Conservation (phyloP, 2,113 vertebrate species). For the Rissa tridactyla region DNA sequence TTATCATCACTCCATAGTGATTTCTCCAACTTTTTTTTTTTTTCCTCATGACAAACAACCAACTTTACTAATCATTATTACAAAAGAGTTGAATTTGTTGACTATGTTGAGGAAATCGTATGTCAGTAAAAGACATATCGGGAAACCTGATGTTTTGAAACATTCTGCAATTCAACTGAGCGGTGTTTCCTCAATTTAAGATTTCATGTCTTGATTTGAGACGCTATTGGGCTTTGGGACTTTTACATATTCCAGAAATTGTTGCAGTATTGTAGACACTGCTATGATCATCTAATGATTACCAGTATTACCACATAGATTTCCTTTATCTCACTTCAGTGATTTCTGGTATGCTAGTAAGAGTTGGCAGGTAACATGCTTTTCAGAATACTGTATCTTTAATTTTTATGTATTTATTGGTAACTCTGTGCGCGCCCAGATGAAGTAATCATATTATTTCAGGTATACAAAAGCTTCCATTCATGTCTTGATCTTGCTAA, state of each 20-base stretch:
- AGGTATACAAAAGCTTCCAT: background rate
- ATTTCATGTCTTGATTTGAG: background rate
- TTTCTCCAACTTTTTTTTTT: background rate
- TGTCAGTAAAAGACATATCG: background rate
- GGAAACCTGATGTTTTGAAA: background rate
- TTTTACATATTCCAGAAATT: background rate
- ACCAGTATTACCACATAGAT: background rate
- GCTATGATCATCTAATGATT: background rate
- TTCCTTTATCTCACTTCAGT: background rate
- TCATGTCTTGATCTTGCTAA: background rate
- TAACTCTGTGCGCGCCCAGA: background rate
- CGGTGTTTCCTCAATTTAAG: background rate
- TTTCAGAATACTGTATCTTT: background rate
- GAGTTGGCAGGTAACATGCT: background rate
- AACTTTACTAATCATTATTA: background rate
- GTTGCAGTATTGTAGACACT: background rate
- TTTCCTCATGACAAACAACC: background rate
- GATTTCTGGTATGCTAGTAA: background rate
- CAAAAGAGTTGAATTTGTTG: background rate
- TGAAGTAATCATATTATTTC: background rate
- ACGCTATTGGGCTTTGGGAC: background rate
- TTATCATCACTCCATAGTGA: background rate
- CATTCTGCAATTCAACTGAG: background rate
- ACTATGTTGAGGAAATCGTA: background rate
- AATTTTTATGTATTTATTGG: background rate